A percentile compares a stretch with the other conserved stretches of the same genome.
These are phyloP conservation scores for Martes martes DNA, from an alignment of 2,113 vertebrate species.

Conservation along the genomic window DNA sequence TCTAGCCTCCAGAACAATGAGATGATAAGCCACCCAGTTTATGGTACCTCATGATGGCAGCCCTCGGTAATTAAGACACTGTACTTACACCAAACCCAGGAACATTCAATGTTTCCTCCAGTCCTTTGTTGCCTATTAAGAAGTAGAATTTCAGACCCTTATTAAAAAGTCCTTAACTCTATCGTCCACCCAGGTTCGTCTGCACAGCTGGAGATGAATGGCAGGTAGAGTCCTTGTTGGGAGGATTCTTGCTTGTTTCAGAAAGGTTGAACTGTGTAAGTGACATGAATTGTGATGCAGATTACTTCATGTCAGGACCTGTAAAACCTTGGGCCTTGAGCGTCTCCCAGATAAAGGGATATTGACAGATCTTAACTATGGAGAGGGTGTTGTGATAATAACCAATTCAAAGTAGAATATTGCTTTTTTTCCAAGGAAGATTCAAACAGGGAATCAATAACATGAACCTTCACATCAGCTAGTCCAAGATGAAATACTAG, in stretches of 20 bases:
- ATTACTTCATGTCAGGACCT: constrained; percentile 43
- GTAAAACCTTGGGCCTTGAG: constrained; percentile 41
- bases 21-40: neutral
- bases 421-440: constrained; percentile 70
- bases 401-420: constrained; percentile 52
- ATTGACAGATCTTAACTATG: constrained; percentile 55
- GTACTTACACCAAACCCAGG: neutral
- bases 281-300: constrained; percentile 31
- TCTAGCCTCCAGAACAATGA: neutral
- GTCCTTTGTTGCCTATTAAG: neutral
- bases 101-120: neutral
- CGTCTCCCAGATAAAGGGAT: constrained; percentile 45
- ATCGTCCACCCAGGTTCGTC: neutral
- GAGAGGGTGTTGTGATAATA: constrained; percentile 19
- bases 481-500: constrained; percentile 66
- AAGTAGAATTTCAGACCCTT: constrained; percentile 19
- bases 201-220: neutral
- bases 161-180: neutral
- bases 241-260: constrained; percentile 1
- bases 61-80: neutral
- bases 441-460: constrained; percentile 58
- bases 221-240: neutral
- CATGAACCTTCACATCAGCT: constrained; percentile 46
- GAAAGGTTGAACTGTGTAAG: constrained; percentile 6
- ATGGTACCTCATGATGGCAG: neutral